Base-by-base conservation (phyloP, 2,888 invertebrate genomes). In the Hedychridium roseum region DNA sequence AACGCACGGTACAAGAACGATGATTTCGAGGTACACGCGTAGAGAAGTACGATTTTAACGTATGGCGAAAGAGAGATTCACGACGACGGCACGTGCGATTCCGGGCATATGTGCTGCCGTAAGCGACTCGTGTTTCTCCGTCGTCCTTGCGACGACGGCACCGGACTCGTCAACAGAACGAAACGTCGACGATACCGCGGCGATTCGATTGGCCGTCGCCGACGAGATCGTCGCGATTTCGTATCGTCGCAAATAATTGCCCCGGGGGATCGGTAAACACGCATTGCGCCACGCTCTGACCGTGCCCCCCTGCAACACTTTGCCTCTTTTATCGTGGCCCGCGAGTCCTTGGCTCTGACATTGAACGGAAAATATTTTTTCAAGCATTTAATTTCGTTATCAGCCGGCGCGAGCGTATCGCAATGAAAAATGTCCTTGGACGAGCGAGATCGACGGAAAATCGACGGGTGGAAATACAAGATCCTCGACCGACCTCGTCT, bases 81-180 rank as follows among this genome's bases (percentile, higher is more conserved):
- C 14, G 14, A 7, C 12, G 31, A 7, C 31, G 31, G 31, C 37
- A 43, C 38, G 35, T 31, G 39, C 9, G 34, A 39, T 39, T 45
- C 35, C 40, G 49, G 32, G 38, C 27, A 45, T 28, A 39, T 20
- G 9, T 35, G n/a, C n/a, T n/a, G n/a, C n/a, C n/a, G 11, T 35
- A 18, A 21, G 23, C 32, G 21, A 34, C 30, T 30, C 30, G 36
- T 42, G 51, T 41, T 35, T 39, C 36, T 46, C 39, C 45, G 40
- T 18, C 50, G 59, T 45, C 58, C 58, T 60, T 60, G 58, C 48
- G 36, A 26, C 30, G 41, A 9, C 39, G 50, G 30, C 55, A 27
- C 12, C n/a, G n/a, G n/a, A 46, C 32, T 43, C 44, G 55, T 58
- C 58, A 55, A 56, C 59, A 53, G 59, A 60, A 42, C 48, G 40